A percentile compares a stretch with the other conserved stretches of the same genome.
phyloP scores from a whole-genome alignment of 2,113 vertebrate genomes.

The Formicarius rufipectus region DNA sequence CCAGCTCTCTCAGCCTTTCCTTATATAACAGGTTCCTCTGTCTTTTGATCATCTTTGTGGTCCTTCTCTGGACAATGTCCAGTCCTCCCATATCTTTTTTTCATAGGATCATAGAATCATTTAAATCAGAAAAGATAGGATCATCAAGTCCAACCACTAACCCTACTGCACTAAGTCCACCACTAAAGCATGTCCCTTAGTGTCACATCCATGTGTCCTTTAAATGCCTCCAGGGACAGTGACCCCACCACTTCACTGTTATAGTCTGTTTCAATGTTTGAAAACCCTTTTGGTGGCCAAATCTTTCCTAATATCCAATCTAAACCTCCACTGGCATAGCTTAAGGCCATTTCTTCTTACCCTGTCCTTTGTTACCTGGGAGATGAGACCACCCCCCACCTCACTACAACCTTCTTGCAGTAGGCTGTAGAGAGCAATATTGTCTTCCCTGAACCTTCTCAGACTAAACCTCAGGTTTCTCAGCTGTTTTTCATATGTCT shows the following conservation, averaged over 20 bases:
- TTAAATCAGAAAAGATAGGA: not conserved
- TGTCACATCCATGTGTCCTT: not conserved
- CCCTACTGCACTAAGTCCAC: not conserved
- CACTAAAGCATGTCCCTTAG: not conserved
- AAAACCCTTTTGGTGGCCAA: not conserved
- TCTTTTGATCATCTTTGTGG: not conserved
- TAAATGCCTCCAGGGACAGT: not conserved
- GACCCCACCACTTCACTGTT: not conserved
- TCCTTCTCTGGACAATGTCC: not conserved
- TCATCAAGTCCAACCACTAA: not conserved
- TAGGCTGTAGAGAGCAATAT: not conserved
- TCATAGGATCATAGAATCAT: not conserved
- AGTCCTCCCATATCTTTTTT: not conserved
- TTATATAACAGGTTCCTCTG: rapidly evolving
- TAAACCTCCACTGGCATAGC: not conserved
- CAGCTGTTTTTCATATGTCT: rapidly evolving
- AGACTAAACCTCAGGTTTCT: rapidly evolving
- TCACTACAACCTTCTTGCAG: not conserved
- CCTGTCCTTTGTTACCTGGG: not conserved
- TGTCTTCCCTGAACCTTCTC: not conserved
- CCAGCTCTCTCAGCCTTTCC: not conserved
- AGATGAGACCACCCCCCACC: not conserved
- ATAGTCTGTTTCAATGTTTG: not conserved
- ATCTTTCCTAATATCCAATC: not conserved
- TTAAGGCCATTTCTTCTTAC: not conserved